Conservation (phyloP, 1,140 invertebrate species). For the Camponotus vicinus region DNA sequence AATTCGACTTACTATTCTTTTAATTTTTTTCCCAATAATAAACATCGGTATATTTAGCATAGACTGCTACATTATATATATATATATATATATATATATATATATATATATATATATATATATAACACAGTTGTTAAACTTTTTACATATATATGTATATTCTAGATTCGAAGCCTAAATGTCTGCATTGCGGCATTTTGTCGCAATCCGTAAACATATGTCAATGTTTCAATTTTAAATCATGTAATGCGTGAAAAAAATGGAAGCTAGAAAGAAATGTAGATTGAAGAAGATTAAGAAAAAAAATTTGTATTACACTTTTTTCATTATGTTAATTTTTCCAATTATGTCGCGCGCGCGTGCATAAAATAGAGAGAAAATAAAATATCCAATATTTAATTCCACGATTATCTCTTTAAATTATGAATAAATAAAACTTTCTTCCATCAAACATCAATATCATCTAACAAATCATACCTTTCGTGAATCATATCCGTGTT, state of each 20-base stretch:
- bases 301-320: neutral
- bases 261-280: neutral
- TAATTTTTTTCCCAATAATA: neutral
- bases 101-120: neutral
- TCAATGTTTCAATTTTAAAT: neutral
- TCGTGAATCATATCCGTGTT: neutral
- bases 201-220: constrained; percentile 28
- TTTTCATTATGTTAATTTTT: neutral
- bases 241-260: neutral
- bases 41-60: neutral
- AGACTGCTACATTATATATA: neutral
- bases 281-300: neutral
- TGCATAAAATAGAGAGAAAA: too few species aligned
- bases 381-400: neutral
- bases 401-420: too few species aligned
- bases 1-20: neutral
- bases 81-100: neutral
- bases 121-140: neutral
- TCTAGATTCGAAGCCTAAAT: constrained; percentile 25
- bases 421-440: neutral
- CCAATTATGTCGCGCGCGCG: neutral
- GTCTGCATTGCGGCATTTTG: constrained; percentile 51
- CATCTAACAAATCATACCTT: neutral
- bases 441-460: neutral
- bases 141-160: constrained; percentile 22